Evolutionary conservation across 2,797 vertebrate genomes (phyloP).

Genomic region (Geotrypetes seraphini): DNA sequence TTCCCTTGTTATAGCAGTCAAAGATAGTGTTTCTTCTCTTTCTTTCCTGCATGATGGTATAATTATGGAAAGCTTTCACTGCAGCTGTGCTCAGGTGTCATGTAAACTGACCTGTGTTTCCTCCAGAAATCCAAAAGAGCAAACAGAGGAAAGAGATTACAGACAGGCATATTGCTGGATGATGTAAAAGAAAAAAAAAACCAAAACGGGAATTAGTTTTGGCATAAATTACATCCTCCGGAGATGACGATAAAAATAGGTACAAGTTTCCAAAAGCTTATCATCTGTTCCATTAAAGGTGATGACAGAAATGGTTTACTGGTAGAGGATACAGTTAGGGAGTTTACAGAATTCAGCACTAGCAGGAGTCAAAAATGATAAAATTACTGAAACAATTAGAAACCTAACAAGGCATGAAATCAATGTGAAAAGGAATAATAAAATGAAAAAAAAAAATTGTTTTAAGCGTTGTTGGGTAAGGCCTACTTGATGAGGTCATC

Average conservation of each 20-base stretch:
- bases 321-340: conserved; percentile 11
- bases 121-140: conserved; percentile 39
- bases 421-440: neutral
- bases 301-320: conserved; percentile 16
- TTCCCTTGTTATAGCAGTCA: too few relatives aligned
- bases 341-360: conserved; percentile 19
- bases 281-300: conserved; percentile 35
- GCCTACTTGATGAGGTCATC: neutral
- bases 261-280: conserved; percentile 38
- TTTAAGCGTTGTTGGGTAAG: too few relatives aligned
- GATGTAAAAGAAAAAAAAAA: conserved; percentile 23
- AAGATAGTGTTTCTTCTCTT: too few relatives aligned
- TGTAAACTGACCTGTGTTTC: conserved; percentile 33
- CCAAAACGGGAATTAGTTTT: conserved; percentile 34
- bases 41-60: conserved; percentile 24
- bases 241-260: conserved; percentile 29
- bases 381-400: too few relatives aligned
- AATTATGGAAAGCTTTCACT: conserved; percentile 7
- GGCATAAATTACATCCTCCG: conserved; percentile 24
- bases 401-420: too few relatives aligned
- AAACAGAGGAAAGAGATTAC: conserved; percentile 28
- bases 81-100: conserved; percentile 24
- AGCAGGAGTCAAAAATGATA: neutral
- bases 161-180: conserved; percentile 20
- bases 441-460: too few relatives aligned